Percentiles rank a stretch among this genome's conserved stretches.
Conservation (phyloP, 1,140 invertebrate genomes). For the Drosophila pallidifrons region DNA sequence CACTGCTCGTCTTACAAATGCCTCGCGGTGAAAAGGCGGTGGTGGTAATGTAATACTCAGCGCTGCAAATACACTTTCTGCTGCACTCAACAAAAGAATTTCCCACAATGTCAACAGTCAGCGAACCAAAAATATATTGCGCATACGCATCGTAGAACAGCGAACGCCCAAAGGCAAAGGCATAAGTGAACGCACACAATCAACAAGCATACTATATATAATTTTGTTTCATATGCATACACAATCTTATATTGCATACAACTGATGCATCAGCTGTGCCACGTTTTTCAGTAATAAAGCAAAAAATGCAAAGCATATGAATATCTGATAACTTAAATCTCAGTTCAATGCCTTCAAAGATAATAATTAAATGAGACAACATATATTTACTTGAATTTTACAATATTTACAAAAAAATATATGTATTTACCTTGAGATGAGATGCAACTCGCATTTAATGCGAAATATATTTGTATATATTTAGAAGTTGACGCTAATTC, state of each 20-base stretch:
- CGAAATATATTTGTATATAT: too few species aligned
- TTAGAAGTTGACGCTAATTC: too few species aligned
- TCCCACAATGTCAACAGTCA: slow-evolving; percentile 73
- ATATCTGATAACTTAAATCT: too few species aligned
- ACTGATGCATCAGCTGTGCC: too few species aligned
- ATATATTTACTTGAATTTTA: too few species aligned
- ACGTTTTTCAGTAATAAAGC: too few species aligned
- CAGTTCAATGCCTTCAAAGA: too few species aligned
- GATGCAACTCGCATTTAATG: too few species aligned
- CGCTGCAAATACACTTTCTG: slow-evolving; percentile 48
- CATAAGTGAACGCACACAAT: neutral
- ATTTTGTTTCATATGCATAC: neutral
- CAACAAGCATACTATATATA: slow-evolving; percentile 1
- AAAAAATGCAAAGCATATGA: too few species aligned
- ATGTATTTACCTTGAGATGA: too few species aligned
- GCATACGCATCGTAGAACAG: slow-evolving; percentile 67
- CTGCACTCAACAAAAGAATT: slow-evolving; percentile 73
- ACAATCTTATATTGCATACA: neutral
- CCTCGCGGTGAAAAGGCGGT: slow-evolving; percentile 13
- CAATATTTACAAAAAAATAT: too few species aligned
- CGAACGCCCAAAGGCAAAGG: neutral
- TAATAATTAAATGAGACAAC: too few species aligned
- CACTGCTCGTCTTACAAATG: slow-evolving; percentile 49
- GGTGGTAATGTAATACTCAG: slow-evolving; percentile 62
- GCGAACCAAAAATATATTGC: slow-evolving; percentile 53